Percentiles rank a stretch among this genome's conserved stretches.
Conservation (phyloP, 2,888 invertebrate species). For the Ischnura elegans region DNA sequence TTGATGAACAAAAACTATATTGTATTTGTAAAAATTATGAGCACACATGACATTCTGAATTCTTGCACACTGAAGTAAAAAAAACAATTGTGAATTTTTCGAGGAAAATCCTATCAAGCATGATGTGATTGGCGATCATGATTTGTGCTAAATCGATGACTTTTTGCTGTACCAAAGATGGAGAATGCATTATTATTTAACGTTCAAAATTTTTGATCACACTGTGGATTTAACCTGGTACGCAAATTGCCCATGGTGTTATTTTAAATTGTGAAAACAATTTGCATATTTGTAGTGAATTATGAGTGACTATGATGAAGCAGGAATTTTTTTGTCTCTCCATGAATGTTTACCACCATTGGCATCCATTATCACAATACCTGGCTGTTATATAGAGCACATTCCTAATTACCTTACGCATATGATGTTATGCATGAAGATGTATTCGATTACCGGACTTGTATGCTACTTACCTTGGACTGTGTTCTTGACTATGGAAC, state of each 20-base stretch:
- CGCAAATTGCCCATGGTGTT: no score
- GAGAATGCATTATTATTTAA: slow-evolving; percentile 36
- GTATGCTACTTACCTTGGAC: slow-evolving; percentile 67
- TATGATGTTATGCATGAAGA: slow-evolving; percentile 63
- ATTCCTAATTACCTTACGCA: slow-evolving; percentile 65
- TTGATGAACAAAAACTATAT: slow-evolving; percentile 59
- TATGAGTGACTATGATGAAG: slow-evolving; percentile 40
- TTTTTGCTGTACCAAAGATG: slow-evolving; percentile 54
- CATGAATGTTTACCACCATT: slow-evolving; percentile 54
- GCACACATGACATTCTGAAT: slow-evolving; percentile 64
- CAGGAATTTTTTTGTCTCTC: slow-evolving; percentile 34
- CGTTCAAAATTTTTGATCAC: background rate
- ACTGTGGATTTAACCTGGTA: slow-evolving; percentile 36
- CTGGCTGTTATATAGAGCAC: slow-evolving; percentile 63
- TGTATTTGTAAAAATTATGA: slow-evolving; percentile 63
- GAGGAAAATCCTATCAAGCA: slow-evolving; percentile 21
- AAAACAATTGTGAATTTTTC: slow-evolving; percentile 23
- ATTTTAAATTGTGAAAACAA: no score
- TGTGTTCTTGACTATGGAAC: slow-evolving; percentile 65
- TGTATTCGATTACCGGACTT: slow-evolving; percentile 56
- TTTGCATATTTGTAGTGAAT: slow-evolving; percentile 29
- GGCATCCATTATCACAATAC: slow-evolving; percentile 39
- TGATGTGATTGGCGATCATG: slow-evolving; percentile 57
- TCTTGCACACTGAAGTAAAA: slow-evolving; percentile 51
- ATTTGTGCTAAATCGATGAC: slow-evolving; percentile 58